Evolutionary conservation across 2,888 invertebrate genomes (phyloP).

Genomic region (Hecatera dysodea): DNA sequence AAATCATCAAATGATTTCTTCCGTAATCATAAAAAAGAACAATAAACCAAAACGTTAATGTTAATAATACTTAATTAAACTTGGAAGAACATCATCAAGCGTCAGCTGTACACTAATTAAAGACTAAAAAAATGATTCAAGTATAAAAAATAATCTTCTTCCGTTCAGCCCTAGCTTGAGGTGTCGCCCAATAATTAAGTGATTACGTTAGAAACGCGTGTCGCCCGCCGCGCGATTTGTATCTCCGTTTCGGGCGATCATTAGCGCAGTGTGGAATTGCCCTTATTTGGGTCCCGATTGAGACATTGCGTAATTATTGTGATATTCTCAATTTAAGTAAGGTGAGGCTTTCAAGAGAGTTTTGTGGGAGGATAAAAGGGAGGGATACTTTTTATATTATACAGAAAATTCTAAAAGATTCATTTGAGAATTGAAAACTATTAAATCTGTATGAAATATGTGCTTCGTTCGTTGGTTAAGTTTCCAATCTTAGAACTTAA

Average conservation of each 20-base stretch:
- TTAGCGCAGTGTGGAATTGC: slow-evolving; percentile 75
- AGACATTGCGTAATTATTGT: slow-evolving; percentile 63
- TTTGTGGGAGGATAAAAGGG: slow-evolving; percentile 7
- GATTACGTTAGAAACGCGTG: slow-evolving; percentile 89
- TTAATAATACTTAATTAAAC: background rate
- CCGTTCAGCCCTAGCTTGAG: slow-evolving; percentile 78
- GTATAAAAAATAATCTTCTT: slow-evolving; percentile 7
- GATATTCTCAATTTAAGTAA: slow-evolving; percentile 44
- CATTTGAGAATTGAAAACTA: background rate
- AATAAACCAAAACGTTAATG: background rate
- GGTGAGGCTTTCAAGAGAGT: slow-evolving; percentile 14
- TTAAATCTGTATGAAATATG: background rate
- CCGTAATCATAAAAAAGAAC: too few species aligned
- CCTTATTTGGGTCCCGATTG: slow-evolving; percentile 66
- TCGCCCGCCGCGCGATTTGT: slow-evolving; percentile 84
- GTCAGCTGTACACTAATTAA: slow-evolving; percentile 2
- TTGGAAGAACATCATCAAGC: background rate
- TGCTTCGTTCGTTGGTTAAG: background rate
- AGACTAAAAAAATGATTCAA: background rate
- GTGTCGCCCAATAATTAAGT: slow-evolving; percentile 90
- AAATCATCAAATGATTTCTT: too few species aligned
- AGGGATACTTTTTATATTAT: background rate
- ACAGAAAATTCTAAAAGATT: too few species aligned
- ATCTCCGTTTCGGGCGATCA: slow-evolving; percentile 83
- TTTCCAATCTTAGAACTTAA: background rate